Percentiles rank a stretch among this genome's conserved stretches.
Conservation (phyloP, 1,140 invertebrate genomes). For the Telenomus remus region DNA sequence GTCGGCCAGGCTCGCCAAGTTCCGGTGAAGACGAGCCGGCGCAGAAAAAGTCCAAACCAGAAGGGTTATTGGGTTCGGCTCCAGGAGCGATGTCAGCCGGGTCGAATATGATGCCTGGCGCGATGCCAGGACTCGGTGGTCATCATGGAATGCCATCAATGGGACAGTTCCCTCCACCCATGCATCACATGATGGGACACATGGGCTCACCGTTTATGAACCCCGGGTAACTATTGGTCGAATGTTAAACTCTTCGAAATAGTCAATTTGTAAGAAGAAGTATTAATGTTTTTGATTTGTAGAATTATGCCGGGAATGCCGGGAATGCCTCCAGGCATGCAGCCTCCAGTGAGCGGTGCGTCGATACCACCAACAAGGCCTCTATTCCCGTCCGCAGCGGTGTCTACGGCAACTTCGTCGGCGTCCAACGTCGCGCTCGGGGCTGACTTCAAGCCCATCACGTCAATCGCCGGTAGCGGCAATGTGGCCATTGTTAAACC, state of each 20-base stretch:
- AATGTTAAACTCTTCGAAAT: too few species aligned
- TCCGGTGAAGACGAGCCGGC: constrained; percentile 87
- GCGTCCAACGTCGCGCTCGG: constrained; percentile 77
- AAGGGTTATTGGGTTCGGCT: constrained; percentile 78
- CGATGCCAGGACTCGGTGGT: constrained; percentile 75
- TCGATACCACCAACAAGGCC: constrained; percentile 80
- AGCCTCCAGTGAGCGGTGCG: constrained; percentile 76
- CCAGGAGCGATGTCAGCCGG: constrained; percentile 72
- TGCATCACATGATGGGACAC: constrained; percentile 82
- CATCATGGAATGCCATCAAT: constrained; percentile 78
- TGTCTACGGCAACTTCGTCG: constrained; percentile 78
- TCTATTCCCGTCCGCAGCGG: constrained; percentile 84
- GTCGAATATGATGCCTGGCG: constrained; percentile 76
- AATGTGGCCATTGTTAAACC: constrained; percentile 79
- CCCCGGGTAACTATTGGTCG: constrained; percentile 77
- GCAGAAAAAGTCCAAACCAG: constrained; percentile 82
- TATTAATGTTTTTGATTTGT: background rate
- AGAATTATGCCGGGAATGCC: constrained; percentile 66
- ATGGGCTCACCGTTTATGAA: constrained; percentile 85
- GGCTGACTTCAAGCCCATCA: constrained; percentile 80
- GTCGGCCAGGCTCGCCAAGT: constrained; percentile 75
- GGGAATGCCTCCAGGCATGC: constrained; percentile 78
- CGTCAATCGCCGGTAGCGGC: constrained; percentile 72
- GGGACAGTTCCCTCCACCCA: constrained; percentile 76
- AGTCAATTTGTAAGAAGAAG: too few species aligned